Evolutionary conservation across 2,888 invertebrate species (phyloP).

Genomic region (Lacanobia oleracea): DNA sequence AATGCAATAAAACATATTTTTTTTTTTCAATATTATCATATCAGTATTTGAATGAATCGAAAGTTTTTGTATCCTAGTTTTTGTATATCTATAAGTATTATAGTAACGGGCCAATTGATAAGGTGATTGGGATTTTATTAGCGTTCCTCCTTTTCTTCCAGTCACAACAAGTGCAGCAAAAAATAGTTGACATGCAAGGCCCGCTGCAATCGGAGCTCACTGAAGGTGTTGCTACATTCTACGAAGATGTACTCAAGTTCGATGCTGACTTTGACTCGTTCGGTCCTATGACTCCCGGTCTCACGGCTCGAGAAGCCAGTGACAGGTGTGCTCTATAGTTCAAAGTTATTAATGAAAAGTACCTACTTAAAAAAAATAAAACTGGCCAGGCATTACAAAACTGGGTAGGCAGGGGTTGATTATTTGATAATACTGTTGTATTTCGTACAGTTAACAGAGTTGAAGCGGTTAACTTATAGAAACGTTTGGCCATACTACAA

Average conservation of each 20-base stretch:
- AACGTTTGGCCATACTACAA: background rate
- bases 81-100: background rate
- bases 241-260: conserved; percentile 92
- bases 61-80: no score
- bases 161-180: conserved; percentile 93
- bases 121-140: background rate
- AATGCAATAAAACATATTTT: no score
- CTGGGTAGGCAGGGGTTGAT: background rate
- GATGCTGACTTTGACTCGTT: conserved; percentile 93
- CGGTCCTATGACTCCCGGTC: conserved; percentile 96
- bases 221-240: conserved; percentile 92
- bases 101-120: background rate
- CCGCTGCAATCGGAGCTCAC: conserved; percentile 93
- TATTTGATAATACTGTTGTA: background rate
- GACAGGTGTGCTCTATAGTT: conserved; percentile 90
- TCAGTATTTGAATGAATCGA: no score
- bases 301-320: conserved; percentile 96
- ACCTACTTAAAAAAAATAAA: background rate
- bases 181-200: conserved; percentile 94
- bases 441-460: background rate
- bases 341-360: background rate
- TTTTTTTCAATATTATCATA: no score
- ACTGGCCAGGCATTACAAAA: background rate
- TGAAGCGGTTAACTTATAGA: background rate
- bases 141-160: conserved; percentile 54